These are phyloP conservation scores for Parasteatoda tepidariorum DNA, from an alignment of 1,140 invertebrate species.

Conservation along the genomic window DNA sequence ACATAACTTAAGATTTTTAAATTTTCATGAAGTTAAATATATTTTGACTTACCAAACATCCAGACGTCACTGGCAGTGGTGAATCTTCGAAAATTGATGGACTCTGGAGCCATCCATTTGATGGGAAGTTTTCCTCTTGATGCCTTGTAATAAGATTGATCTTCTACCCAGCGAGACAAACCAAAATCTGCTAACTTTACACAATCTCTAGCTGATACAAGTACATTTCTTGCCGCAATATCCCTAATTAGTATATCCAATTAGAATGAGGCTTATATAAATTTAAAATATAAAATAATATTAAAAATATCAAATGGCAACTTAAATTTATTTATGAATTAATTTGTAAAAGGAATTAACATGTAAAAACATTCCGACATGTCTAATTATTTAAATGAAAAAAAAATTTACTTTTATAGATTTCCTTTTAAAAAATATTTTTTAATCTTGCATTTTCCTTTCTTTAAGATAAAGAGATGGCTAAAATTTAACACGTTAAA, in stretches of 20 bases:
- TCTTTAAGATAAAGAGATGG: too few relatives aligned
- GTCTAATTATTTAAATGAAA: too few relatives aligned
- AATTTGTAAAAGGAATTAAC: too few relatives aligned
- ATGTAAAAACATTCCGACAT: too few relatives aligned
- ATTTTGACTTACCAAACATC: constrained; percentile 95
- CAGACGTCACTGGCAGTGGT: constrained; percentile 98
- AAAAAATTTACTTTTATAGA: too few relatives aligned
- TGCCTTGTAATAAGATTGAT: constrained; percentile 97
- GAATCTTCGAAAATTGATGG: constrained; percentile 95
- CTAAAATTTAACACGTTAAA: too few relatives aligned
- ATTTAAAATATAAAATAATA: not conserved
- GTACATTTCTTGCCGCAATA: constrained; percentile 94
- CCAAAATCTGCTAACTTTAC: constrained; percentile 99
- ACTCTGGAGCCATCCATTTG: constrained; percentile 99
- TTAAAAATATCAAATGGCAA: not conserved
- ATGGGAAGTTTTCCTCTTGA: constrained; percentile 96
- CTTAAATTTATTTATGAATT: too few relatives aligned
- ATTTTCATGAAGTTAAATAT: not conserved
- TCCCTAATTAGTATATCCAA: constrained; percentile 71
- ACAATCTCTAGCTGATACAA: constrained; percentile 91
- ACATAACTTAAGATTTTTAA: too few relatives aligned
- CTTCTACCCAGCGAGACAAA: constrained; percentile 90
- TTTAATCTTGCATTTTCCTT: too few relatives aligned
- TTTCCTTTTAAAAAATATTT: too few relatives aligned
- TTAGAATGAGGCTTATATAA: not conserved